These are phyloP conservation scores for Eurois occulta DNA, from an alignment of 2,888 invertebrate genomes.

Conservation along the genomic window DNA sequence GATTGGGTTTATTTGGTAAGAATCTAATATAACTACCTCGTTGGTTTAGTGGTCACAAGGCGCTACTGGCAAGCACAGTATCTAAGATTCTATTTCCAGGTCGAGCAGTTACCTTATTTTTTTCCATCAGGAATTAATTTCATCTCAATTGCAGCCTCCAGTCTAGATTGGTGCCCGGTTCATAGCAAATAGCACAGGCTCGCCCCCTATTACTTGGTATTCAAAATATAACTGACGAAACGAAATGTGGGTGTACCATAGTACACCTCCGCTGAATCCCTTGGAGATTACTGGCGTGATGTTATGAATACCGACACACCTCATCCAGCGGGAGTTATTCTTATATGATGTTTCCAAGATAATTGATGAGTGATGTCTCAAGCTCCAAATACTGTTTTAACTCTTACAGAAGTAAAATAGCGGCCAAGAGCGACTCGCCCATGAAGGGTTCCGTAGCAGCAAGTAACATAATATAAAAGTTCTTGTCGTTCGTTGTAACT, in stretches of 20 bases:
- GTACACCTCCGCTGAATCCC: neutral
- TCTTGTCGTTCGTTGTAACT: too few relatives aligned
- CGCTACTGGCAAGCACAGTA: neutral
- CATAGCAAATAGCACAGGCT: too few relatives aligned
- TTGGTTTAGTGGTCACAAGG: neutral
- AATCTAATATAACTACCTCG: neutral
- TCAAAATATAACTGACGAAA: neutral
- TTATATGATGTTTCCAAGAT: neutral
- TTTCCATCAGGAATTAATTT: neutral
- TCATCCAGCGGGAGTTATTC: neutral
- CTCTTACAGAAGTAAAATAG: constrained; percentile 20
- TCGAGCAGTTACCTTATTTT: too few relatives aligned
- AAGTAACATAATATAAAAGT: too few relatives aligned
- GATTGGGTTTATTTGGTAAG: neutral
- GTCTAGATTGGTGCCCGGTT: neutral
- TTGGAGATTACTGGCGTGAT: neutral
- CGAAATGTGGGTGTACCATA: neutral
- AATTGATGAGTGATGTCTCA: neutral
- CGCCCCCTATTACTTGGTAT: too few relatives aligned
- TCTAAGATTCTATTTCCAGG: neutral
- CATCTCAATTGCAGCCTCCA: too few relatives aligned
- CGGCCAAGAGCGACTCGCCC: too few relatives aligned
- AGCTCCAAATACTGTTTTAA: neutral
- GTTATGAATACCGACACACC: neutral
- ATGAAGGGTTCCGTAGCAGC: too few relatives aligned